Base-by-base conservation (phyloP, 2,113 vertebrate genomes). In the Cyphomyrus discorhynchus region DNA sequence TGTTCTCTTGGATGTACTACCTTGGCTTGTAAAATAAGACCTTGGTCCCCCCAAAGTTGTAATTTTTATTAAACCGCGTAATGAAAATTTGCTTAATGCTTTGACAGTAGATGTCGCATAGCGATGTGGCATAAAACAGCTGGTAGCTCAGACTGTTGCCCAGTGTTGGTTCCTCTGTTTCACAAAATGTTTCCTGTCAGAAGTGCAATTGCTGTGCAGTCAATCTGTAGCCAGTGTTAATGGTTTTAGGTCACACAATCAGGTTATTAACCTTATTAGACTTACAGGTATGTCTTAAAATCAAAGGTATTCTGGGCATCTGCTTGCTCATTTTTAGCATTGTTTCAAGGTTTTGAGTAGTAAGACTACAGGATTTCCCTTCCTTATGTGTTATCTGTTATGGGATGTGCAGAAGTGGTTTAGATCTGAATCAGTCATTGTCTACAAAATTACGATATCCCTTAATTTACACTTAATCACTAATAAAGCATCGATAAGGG, bases 1-100 rank as follows among this genome's bases (percentile, higher is more conserved):
- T 92, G 93, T 89, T 66, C 74, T 77, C 49, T 88, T 85, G 47
- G 15, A 87, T 10, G 89, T 53, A 90, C 89, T 88, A 6, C 46
- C 80, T 90, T 46, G 42, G 80, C 56, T 85, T 88, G 89, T 90
- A 85, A 90, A 88, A 91, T 58, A 85, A 89, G 50, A 88, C 66
- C 85, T 86, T 90, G 90, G 90, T 89, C 91, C 88, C 89, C 50
- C 88, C 42, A 52, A 77, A 91, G 70, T 13, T 74, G 47, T 77
- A 88, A 74, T 88, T 89, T 89, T 74, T 89, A 89, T 50, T 85
- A 92, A 89, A 82, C 70, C 15, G 58, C 90, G 52, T 45, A 50
- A 82, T 74, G 88, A 10, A 45, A 86, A 85, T 66, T 66, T 88
- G 82, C 77, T 66, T 50, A 10, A 46, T 50, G 70, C 9, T 42